Base-by-base conservation (phyloP, 2,888 invertebrate species). In the Synergus umbraculus region DNA sequence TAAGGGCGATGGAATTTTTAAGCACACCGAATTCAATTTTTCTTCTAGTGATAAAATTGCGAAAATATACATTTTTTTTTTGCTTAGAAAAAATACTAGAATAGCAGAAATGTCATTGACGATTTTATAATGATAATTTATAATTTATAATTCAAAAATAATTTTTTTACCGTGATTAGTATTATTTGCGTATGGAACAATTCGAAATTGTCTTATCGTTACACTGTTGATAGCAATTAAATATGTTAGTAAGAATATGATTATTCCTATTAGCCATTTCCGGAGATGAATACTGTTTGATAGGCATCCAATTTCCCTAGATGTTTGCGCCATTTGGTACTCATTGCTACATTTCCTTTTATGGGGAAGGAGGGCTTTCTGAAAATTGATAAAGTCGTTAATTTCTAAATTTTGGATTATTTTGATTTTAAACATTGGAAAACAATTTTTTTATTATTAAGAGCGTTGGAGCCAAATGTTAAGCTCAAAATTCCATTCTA, bases 171-270 rank as follows among this genome's bases (percentile, higher is more conserved):
- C 80, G 66, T 73, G 69, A 22, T 54, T 44, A 7, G 76, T 46
- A 10, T 76, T 37, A 41, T 49, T 83, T 29, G 82, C 80, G 43
- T 77, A 67, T 2, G 79, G 84, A 60, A 78, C 79, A 1, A 85
- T 80, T 76, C 78, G 87, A 82, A 90, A 88, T 83, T 89, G 89
- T 22, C 87, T 86, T 7, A 87, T 87, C 44, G 88, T 86, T 76
- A 90, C 87, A 78, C 84, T 90, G 81, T 91, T 91, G 78, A 91
- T 87, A 15, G 89, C 82, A 76, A 91, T 63, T 67, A 91, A 82
- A 10, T 88, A 90, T 29, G 85, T 85, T 15, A 91, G 83, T 44
- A 91, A 76, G 77, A 88, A 88, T 43, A 88, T 78, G 41, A 91
- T 78, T 49, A 90, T 77, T 29, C 83, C 88, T 43, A 91, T 87